A percentile compares a stretch with the other conserved stretches of the same genome.
phyloP scores from a whole-genome alignment of 2,797 vertebrate species.

The Phoxinus dragarum region DNA sequence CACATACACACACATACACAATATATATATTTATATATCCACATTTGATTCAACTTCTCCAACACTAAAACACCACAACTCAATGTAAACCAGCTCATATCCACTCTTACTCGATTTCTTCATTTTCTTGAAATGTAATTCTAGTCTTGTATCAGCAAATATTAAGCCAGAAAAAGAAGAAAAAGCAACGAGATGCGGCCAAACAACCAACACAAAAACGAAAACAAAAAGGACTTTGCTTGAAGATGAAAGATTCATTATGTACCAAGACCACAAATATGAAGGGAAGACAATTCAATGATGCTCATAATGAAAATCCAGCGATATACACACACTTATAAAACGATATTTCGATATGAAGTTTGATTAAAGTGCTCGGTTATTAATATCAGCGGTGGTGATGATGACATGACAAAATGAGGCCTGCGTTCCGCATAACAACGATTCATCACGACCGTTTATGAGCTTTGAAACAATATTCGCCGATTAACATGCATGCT shows the following conservation, averaged over 20 bases:
- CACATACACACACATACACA: conserved; percentile 18
- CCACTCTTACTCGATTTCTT: background rate
- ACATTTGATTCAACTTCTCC: conserved; percentile 6
- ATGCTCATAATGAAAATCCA: background rate
- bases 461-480: conserved; percentile 9
- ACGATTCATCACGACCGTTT: conserved; percentile 6
- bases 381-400: conserved; percentile 5
- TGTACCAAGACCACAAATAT: no score
- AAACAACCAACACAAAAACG: conserved; percentile 43
- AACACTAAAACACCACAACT: background rate
- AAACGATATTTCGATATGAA: conserved; percentile 9
- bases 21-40: background rate
- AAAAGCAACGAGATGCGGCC: conserved; percentile 3
- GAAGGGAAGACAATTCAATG: no score
- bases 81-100: background rate
- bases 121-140: background rate
- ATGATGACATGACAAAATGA: conserved; percentile 26
- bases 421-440: conserved; percentile 34
- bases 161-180: conserved; percentile 4
- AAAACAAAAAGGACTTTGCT: conserved; percentile 52
- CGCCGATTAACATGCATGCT: conserved; percentile 14
- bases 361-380: conserved; percentile 42
- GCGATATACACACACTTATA: background rate
- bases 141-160: background rate
- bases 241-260: background rate